A percentile compares a stretch with the other conserved stretches of the same genome.
Evolutionary conservation across 2,113 vertebrate genomes (phyloP).

Genomic region (Thalassarche chlororhynchos): DNA sequence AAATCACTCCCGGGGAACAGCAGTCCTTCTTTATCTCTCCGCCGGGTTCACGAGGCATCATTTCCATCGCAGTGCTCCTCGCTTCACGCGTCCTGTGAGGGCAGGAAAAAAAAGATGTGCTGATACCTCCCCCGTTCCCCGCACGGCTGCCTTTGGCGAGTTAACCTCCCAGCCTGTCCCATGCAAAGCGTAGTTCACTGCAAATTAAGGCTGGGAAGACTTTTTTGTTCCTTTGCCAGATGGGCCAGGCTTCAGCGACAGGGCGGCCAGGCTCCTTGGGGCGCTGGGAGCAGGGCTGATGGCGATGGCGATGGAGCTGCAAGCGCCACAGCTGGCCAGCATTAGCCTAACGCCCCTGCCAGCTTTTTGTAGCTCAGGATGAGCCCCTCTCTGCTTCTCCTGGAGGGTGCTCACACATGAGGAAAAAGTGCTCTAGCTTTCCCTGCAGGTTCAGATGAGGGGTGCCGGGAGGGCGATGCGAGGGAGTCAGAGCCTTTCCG

Average conservation of each 20-base stretch:
- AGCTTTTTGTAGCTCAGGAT: background rate
- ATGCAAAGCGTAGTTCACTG: background rate
- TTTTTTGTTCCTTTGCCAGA: background rate
- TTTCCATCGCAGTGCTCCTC: fast-evolving
- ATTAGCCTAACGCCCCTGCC: background rate
- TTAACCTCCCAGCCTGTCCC: background rate
- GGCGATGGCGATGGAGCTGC: background rate
- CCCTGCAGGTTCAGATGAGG: background rate
- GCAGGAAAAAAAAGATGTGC: background rate
- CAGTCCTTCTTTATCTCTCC: background rate
- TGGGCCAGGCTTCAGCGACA: background rate
- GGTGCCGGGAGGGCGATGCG: background rate
- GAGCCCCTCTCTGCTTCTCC: background rate
- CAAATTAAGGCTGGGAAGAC: background rate
- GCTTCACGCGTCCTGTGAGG: fast-evolving
- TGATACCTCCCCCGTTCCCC: fast-evolving
- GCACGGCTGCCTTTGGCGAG: background rate
- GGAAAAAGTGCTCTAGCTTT: background rate
- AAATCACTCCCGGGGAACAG: background rate
- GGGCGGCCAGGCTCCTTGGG: background rate
- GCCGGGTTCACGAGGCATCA: fast-evolving
- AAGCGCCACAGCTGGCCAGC: background rate
- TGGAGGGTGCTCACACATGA: background rate
- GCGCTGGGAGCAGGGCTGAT: too few species aligned
- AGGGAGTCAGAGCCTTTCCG: background rate